Evolutionary conservation across 2,888 invertebrate genomes (phyloP).

Genomic region (Euzetes globulus): DNA sequence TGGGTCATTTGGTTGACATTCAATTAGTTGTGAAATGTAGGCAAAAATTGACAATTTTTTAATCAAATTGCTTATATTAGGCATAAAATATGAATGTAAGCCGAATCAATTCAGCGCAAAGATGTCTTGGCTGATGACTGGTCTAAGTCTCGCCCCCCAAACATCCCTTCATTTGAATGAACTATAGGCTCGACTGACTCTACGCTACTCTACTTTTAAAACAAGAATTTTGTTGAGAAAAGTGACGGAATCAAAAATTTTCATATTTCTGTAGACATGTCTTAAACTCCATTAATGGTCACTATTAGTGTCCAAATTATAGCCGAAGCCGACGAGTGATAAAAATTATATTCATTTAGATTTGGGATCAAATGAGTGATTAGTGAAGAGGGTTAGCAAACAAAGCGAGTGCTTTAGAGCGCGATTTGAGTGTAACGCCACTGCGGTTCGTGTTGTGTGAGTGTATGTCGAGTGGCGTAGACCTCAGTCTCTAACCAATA

Average conservation of each 20-base stretch:
- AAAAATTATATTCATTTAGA: too few relatives aligned
- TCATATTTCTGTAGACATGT: too few relatives aligned
- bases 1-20: neutral
- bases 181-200: neutral
- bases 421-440: conserved; percentile 1
- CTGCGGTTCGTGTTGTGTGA: neutral
- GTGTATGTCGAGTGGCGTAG: conserved; percentile 20
- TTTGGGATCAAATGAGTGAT: neutral
- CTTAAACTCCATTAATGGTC: too few relatives aligned
- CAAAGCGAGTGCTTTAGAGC: neutral
- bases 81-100: too few relatives aligned
- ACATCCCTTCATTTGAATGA: neutral
- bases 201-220: neutral
- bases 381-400: neutral
- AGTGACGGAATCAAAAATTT: neutral
- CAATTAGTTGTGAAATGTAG: neutral
- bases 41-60: neutral
- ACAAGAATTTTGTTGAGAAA: neutral
- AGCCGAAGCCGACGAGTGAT: neutral
- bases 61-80: too few relatives aligned
- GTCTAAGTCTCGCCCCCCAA: neutral
- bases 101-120: too few relatives aligned
- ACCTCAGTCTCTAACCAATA: neutral
- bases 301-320: neutral
- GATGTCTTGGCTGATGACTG: too few relatives aligned